Evolutionary conservation across 2,888 invertebrate genomes (phyloP), one percentile per base, ranked within the genome.

Genomic region (Graphium colonna): DNA sequence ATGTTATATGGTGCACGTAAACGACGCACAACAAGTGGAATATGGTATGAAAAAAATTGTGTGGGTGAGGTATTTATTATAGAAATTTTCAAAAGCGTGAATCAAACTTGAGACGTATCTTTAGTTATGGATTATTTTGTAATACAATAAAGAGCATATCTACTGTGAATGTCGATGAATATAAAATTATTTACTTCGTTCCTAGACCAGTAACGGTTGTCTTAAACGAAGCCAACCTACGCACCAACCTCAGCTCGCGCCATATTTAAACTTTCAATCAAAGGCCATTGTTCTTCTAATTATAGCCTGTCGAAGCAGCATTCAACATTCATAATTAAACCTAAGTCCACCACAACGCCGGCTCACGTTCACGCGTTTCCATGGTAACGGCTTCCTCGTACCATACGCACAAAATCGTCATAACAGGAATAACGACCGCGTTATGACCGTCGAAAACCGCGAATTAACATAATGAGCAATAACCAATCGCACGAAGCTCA

Each of bases 391-490:
- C 36, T 36, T 5, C n/a, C 36, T 77, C 77, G 78, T 73, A 72
- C 72, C 58, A 56, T 68, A 68, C 69, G 5, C 5, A 59, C 64
- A 64, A 64, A 66, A 61, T 64, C 36, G 13, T 63, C 62, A 63
- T 59, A 63, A 65, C 59, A 52, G 60, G 54, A 57, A 65, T 65
- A 71, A 21, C 5, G 21, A 73, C 71, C 69, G 71, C 75, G 70
- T 75, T 72, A 70, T 67, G 64, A 54, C 39, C 45, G 47, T 67
- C 71, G 71, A 73, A 77, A 69, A 65, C 68, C 62, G 58, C 66
- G 71, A 80, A 87, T 86, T 86, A 85, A 74, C 73, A 75, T 86
- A 85, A 87, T 86, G 76, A 84, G 82, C 70, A 79, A 80, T 81
- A 77, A 76, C 77, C 78, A 79, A 82, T 82, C 78, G 82, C 81